Percentiles rank a stretch among this genome's conserved stretches.
phyloP scores from a whole-genome alignment of 2,797 vertebrate genomes.

The Sardinella longiceps region DNA sequence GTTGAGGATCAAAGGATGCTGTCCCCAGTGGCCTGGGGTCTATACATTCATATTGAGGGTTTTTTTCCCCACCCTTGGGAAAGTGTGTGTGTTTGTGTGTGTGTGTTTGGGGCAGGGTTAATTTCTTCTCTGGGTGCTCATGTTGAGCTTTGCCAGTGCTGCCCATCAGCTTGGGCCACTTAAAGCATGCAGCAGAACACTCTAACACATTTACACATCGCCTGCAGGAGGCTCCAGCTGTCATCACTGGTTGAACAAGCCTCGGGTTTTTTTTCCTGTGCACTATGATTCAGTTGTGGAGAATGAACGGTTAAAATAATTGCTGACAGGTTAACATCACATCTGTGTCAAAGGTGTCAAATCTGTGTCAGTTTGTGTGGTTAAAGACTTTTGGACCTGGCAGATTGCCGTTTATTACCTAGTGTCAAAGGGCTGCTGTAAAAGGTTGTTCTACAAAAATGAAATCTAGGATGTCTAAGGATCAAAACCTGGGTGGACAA shows the following conservation, averaged over 20 bases:
- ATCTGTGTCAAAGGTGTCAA: background rate
- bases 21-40: background rate
- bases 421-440: too few species aligned
- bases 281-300: background rate
- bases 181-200: background rate
- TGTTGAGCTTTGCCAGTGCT: background rate
- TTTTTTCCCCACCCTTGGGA: constrained; percentile 1
- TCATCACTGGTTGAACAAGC: background rate
- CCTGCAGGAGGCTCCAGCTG: background rate
- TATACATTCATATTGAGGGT: constrained; percentile 9
- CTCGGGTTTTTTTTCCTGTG: background rate
- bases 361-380: background rate
- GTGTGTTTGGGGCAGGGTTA: background rate
- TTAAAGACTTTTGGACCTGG: background rate
- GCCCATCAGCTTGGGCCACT: background rate
- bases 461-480: too few species aligned
- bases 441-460: too few species aligned
- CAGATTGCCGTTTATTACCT: too few species aligned
- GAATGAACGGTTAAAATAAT: background rate
- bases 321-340: background rate
- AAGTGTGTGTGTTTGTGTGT: background rate
- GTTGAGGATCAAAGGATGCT: background rate
- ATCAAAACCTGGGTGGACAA: too few species aligned
- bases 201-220: background rate
- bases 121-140: background rate